Evolutionary conservation across 2,113 vertebrate genomes (phyloP).

Genomic region (Protobothrops mucrosquamatus): DNA sequence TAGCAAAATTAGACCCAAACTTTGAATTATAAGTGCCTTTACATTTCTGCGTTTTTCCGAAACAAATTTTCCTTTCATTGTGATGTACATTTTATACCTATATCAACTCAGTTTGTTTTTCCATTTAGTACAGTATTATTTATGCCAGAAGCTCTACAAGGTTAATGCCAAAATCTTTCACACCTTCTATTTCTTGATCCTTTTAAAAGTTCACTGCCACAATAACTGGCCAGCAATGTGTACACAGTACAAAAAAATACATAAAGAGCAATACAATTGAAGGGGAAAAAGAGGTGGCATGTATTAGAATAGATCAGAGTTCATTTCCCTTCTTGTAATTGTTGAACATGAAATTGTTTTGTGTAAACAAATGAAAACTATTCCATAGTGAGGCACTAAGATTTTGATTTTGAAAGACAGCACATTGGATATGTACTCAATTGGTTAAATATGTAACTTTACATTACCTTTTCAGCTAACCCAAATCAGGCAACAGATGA

Average conservation of each 20-base stretch:
- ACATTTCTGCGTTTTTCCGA: not conserved
- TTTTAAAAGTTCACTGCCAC: not conserved
- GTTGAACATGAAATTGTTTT: not conserved
- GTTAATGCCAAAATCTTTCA: not conserved
- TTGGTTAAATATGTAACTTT: not conserved
- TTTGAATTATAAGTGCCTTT: not conserved
- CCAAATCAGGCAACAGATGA: not conserved
- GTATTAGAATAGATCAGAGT: not conserved
- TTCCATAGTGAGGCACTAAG: not conserved
- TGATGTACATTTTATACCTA: not conserved
- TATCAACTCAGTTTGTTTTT: not conserved
- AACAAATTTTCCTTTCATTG: not conserved
- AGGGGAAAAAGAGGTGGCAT: not conserved
- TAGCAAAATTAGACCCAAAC: not conserved
- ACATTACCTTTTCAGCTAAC: not conserved
- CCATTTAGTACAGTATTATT: not conserved
- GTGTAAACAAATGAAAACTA: not conserved
- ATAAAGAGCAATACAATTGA: not conserved
- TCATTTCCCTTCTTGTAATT: not conserved
- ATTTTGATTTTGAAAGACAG: not conserved
- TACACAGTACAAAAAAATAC: not conserved
- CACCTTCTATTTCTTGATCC: not conserved
- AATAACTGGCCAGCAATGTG: not conserved
- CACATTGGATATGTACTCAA: not conserved
- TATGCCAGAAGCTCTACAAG: not conserved